Evolutionary conservation across 92 coral and sea anemone species (phyloP).

Genomic region (Bergia puertoricense): DNA sequence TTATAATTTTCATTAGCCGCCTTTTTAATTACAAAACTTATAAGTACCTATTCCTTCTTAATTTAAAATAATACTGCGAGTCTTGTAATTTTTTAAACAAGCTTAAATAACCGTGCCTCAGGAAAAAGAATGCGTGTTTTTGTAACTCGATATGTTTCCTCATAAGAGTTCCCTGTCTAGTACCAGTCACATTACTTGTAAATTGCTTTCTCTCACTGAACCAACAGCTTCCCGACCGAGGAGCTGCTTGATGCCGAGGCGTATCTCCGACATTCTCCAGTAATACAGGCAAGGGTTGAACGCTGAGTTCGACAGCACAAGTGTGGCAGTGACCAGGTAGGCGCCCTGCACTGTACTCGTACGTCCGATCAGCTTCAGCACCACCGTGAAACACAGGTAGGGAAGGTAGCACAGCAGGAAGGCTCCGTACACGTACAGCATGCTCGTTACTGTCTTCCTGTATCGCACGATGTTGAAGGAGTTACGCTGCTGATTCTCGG

Average conservation of each 20-base stretch:
- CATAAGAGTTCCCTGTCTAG: too few species aligned
- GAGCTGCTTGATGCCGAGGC: conserved; percentile 15
- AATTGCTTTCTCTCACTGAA: too few species aligned
- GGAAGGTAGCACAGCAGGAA: conserved; percentile 63
- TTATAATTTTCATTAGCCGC: too few species aligned
- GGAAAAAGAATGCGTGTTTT: too few species aligned
- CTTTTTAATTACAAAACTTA: too few species aligned
- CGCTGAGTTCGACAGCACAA: conserved; percentile 26
- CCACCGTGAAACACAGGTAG: conserved; percentile 53
- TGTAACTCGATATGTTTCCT: too few species aligned
- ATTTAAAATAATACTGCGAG: too few species aligned
- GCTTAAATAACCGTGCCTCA: too few species aligned
- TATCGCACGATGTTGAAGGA: conserved; percentile 53
- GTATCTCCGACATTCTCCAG: conserved; percentile 40
- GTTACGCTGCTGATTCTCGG: not conserved
- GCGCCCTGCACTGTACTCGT: conserved; percentile 28
- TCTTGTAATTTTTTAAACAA: too few species aligned
- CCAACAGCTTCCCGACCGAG: conserved; percentile 14
- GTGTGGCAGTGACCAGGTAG: conserved; percentile 8
- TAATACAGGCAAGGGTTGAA: conserved; percentile 31
- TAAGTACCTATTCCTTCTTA: too few species aligned
- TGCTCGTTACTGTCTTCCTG: conserved; percentile 55
- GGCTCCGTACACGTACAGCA: conserved; percentile 58
- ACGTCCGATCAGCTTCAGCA: conserved; percentile 33
- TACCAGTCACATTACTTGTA: too few species aligned